phyloP scores from a whole-genome alignment of 2,113 vertebrate species.

The Crotalus helleri region DNA sequence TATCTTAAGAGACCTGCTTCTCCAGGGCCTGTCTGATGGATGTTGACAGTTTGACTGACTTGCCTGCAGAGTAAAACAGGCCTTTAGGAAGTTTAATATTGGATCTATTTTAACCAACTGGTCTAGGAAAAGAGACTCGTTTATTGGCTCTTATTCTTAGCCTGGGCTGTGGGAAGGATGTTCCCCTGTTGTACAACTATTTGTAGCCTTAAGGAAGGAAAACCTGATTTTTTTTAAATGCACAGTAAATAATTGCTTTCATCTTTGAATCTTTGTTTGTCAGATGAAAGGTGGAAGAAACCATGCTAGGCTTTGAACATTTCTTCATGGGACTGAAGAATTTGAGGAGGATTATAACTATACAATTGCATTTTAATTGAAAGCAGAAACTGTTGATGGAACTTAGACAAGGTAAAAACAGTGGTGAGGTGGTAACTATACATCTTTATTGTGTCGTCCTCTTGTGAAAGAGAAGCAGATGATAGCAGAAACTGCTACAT shows the following conservation, averaged over 20 bases:
- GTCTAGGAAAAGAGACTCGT: not conserved
- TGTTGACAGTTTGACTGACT: not conserved
- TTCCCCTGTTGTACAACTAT: conserved; percentile 6
- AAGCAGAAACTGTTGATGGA: conserved; percentile 36
- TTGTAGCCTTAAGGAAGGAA: conserved; percentile 21
- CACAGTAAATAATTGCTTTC: conserved; percentile 48
- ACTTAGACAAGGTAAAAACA: conserved; percentile 9
- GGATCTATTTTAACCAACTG: not conserved
- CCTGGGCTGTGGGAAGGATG: not conserved
- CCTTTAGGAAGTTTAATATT: not conserved
- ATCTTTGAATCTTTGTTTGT: conserved; percentile 52
- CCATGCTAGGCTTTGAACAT: conserved; percentile 51
- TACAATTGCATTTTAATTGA: conserved; percentile 22
- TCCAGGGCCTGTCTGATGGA: not conserved
- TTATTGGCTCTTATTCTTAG: not conserved
- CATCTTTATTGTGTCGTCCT: not conserved
- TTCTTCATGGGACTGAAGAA: conserved; percentile 51
- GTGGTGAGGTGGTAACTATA: conserved; percentile 1
- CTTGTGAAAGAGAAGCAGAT: not conserved
- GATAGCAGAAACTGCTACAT: not conserved
- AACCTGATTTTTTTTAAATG: not conserved
- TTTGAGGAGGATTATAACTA: conserved; percentile 35
- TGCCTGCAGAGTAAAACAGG: not conserved
- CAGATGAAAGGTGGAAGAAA: conserved; percentile 56
- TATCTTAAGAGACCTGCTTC: not conserved